Base-by-base conservation (phyloP, 1,140 invertebrate genomes). In the Trissolcus basalis region DNA sequence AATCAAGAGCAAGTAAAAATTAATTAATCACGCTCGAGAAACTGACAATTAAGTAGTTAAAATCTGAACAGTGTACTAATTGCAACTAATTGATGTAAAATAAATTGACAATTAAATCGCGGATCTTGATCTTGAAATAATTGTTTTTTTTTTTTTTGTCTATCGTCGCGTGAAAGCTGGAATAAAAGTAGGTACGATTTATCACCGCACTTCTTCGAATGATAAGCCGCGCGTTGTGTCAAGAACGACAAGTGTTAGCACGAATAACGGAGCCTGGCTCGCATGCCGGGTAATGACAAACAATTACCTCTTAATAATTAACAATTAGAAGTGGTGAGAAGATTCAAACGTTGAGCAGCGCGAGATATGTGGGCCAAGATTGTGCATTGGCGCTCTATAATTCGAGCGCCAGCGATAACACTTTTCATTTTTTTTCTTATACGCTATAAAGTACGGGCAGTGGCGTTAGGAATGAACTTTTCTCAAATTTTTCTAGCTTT, bases 301-400 rank as follows among this genome's bases (percentile, higher is more conserved):
- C 79, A 82, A 83, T 84, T 84, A 82, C 69, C 45, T 15, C 47
- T 64, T 83, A 83, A 83, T 83, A 83, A 84, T 84, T 83, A 79
- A 70, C 79, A 80, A 83, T 83, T 82, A 78, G 59, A 36, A 41
- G 6, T 45, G 41, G 48, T 54, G 49, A 27, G 56, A 63, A 49
- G 47, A 69, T 64, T 73, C 60, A 43, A 45, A 50, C 33, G 35
- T 55, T 44, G 69, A 50, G 59, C 45, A n/a, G n/a, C n/a, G n/a
- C n/a, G n/a, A n/a, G 41, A 71, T 81, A 82, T 83, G 76, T 82
- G 80, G 79, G 77, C 79, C 76, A 78, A 27, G 19, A 27, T 77
- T 72, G 76, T 81, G 82, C 81, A 70, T 74, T 63, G 70, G 14
- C 55, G 33, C 68, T n/a, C 61, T 65, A 59, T 75, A 69, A 75